Base-by-base conservation (phyloP, 2,113 vertebrate genomes). In the Tyrannus savana region DNA sequence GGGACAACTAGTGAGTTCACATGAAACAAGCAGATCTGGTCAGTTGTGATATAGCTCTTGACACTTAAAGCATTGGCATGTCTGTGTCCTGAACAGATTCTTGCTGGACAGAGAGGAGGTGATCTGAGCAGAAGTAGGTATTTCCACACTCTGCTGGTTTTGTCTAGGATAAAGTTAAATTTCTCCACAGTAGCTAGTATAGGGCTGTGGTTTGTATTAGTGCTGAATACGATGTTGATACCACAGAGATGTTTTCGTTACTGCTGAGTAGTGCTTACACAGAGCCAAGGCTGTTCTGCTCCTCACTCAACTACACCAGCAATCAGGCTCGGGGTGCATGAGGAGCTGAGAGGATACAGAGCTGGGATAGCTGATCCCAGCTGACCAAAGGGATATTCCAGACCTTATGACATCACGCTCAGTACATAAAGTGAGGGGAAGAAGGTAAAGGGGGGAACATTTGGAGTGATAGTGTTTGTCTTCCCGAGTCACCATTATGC, bases 401-500 rank as follows among this genome's bases (percentile, higher is more conserved):
- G 3, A 33, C 12, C 30, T 16, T 37, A 14, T 42, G 21, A 11
- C 1, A 1, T 30, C 46, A 31, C 31, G 17, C 3, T n/a, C 25
- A 60, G 23, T 4, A 25, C 27, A 46, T 14, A 37, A 55, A 78
- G 24, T 23, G 14, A 52, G 7, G 3, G 25, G 21, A 47, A 87
- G 12, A 24, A 71, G 17, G 18, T 30, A 30, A 35, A 59, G 7
- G 1, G 6, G 10, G 4, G 6, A 1, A 35, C 1, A 1, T 58
- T 73, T 6, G 1, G 23, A 25, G 41, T 2, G 1, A 41, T 25
- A 9, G 6, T 0, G 0, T n/a, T 71, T 66, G 37, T 52, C n/a
- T 50, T 41, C 14, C 19, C 6, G 30, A 69, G 35, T 41, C 7
- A 63, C 9, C 1, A 0, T 39, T 41, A 27, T 0, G 0, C 0